Evolutionary conservation across 2,113 vertebrate genomes (phyloP).

Genomic region (Arenaria interpres): DNA sequence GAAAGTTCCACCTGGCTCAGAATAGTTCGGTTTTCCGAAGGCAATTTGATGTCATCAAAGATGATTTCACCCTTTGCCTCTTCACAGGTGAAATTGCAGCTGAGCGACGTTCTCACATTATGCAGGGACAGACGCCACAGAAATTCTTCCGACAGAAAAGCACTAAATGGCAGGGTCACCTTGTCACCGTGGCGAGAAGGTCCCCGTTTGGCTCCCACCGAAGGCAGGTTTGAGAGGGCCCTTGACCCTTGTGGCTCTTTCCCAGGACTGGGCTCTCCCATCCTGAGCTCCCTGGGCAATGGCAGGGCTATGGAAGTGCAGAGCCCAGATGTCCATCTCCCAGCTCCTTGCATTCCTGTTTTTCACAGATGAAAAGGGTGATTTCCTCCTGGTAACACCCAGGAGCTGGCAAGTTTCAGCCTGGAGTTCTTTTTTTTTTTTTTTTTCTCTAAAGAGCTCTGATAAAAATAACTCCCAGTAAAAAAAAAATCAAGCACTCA

Average conservation of each 20-base stretch:
- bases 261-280: rapidly evolving
- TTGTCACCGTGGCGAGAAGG: not conserved
- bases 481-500: not conserved
- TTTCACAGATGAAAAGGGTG: not conserved
- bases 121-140: not conserved
- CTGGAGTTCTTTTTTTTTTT: not conserved
- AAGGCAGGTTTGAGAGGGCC: not conserved
- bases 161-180: not conserved
- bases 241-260: not conserved
- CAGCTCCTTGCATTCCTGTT: not conserved
- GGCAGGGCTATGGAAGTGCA: not conserved
- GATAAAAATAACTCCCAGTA: conserved; percentile 4
- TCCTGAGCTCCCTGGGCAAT: not conserved
- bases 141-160: not conserved
- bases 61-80: conserved; percentile 3
- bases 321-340: not conserved
- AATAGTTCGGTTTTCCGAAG: conserved; percentile 10
- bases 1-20: not conserved
- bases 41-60: not conserved
- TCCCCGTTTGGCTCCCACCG: not conserved
- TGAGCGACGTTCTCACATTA: conserved; percentile 8
- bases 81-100: not conserved
- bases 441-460: not conserved
- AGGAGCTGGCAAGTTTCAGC: conserved; percentile 13
- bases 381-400: conserved; percentile 33